Evolutionary conservation across 2,888 invertebrate species (phyloP).

Genomic region (Drosophila hawaiiensis): DNA sequence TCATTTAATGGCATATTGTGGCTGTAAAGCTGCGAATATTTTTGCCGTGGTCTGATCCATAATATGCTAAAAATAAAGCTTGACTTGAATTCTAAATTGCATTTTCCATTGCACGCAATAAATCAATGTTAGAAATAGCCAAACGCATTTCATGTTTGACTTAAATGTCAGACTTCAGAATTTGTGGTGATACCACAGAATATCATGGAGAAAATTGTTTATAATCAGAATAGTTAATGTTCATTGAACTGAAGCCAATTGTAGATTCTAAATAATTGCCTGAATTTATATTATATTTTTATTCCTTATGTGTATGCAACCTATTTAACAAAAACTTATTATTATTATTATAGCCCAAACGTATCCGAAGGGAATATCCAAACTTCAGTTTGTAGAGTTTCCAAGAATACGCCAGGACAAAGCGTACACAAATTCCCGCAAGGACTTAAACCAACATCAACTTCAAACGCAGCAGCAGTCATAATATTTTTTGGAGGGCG

Average conservation of each 20-base stretch:
- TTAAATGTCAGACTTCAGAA: not conserved
- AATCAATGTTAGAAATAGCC: not conserved
- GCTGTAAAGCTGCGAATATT: not conserved
- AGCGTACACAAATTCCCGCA: not conserved
- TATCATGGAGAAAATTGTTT: not conserved
- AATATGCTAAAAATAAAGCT: not conserved
- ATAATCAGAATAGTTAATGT: not conserved
- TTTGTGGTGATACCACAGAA: not conserved
- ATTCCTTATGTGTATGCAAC: not conserved
- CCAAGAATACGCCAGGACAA: constrained; percentile 1
- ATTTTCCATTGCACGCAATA: not conserved
- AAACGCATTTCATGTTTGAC: not conserved
- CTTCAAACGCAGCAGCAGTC: constrained; percentile 14
- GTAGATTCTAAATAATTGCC: not conserved
- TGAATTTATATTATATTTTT: not conserved
- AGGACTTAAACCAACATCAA: not conserved
- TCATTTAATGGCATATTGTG: constrained; percentile 44
- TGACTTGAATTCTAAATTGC: not conserved
- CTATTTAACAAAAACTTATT: not conserved
- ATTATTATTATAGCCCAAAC: no score
- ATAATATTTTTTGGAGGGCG: constrained; percentile 47
- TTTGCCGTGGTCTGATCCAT: not conserved
- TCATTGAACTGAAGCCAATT: not conserved
- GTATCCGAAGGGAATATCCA: not conserved
- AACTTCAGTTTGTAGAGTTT: not conserved